Percentiles rank a stretch among this genome's conserved stretches.
phyloP scores from a whole-genome alignment of 2,888 invertebrate species.

The Temnothorax ravouxi region DNA sequence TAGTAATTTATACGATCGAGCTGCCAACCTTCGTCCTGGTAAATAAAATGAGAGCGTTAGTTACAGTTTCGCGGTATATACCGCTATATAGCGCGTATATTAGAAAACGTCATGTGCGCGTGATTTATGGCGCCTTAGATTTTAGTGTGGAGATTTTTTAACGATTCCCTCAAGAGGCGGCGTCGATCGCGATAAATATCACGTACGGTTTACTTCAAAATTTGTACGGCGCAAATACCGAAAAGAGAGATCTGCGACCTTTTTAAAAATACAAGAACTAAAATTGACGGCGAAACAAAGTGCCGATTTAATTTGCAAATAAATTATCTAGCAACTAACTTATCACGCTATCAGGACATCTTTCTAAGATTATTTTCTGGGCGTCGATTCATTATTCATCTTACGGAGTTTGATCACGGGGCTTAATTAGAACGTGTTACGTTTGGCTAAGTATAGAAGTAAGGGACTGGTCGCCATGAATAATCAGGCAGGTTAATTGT shows the following conservation, averaged over 20 bases:
- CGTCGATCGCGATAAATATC: conserved; percentile 5
- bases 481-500: conserved; percentile 9
- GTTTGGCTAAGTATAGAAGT: neutral
- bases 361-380: neutral
- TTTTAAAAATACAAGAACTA: neutral
- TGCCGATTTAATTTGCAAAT: neutral
- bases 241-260: conserved; percentile 6
- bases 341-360: neutral
- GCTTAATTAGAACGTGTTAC: neutral
- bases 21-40: conserved; percentile 97
- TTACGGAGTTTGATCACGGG: neutral
- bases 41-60: conserved; percentile 51
- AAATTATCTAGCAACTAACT: neutral
- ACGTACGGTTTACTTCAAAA: conserved; percentile 5
- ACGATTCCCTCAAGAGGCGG: neutral
- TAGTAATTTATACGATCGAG: conserved; percentile 97
- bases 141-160: conserved; percentile 14
- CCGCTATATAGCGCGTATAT: neutral
- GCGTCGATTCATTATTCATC: conserved; percentile 16
- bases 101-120: neutral
- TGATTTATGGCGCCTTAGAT: conserved; percentile 28
- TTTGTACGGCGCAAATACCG: neutral
- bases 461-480: neutral
- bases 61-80: conserved; percentile 45
- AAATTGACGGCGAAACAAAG: neutral